Base-by-base conservation (phyloP, 2,113 vertebrate genomes). In the Rhea americana region DNA sequence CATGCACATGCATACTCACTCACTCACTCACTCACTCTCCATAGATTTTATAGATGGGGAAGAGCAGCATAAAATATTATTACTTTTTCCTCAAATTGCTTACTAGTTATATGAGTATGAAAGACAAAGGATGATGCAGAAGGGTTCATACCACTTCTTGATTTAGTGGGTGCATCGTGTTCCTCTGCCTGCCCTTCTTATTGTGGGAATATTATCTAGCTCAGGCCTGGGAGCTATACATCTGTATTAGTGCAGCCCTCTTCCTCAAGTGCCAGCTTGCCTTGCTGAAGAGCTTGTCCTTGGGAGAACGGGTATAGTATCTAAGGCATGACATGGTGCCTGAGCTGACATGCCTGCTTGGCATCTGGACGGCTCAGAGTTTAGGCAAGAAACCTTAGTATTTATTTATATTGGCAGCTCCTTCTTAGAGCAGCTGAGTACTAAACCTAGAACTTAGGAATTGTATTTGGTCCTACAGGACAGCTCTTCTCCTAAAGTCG, bases 61-160 rank as follows among this genome's bases (percentile, higher is more conserved):
- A 58, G 55, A 30, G 32, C 55, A 58, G 53, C 30, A 24, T 15
- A 55, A 55, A 53, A 47, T 0, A 0, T 4, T 47, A 50, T 1
- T 74, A 13, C 14, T 58, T 84, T 50, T 76, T 37, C 79, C 14
- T 16, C 0, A 0, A 5, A 43, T 72, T 79, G 58, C 26, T 62
- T 8, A 32, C 41, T 5, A 26, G 17, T 5, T 58, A 1, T 65
- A 43, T 26, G 50, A 62, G 7, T 13, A 62, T 68, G n/a, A 76
- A 82, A 83, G 32, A 5, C 21, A 35, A 30, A 80, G 50, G 9
- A 17, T 41, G 18, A 26, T 62, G 20, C 11, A 48, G 41, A 65
- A 63, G 80, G 43, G 3, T 53, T 68, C 13, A n/a, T 43, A 18
- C 8, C 16, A 37, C 37, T 53, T 61, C 25, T 17, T 74, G 48